Conservation (phyloP, 2,113 vertebrate genomes). For the Monopterus albus region DNA sequence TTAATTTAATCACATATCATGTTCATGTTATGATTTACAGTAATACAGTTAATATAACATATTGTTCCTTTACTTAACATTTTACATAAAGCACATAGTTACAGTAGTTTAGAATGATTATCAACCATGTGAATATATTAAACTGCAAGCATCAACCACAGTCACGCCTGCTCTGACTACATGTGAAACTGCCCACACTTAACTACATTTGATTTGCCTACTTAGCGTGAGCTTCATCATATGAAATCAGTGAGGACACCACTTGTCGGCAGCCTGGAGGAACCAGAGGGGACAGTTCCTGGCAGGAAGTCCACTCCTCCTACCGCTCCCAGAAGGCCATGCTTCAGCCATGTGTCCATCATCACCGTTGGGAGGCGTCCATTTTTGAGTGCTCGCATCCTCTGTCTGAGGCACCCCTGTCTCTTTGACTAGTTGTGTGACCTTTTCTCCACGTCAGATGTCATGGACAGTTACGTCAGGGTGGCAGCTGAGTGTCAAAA, state of each 20-base stretch:
- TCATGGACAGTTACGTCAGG: slow-evolving; percentile 75
- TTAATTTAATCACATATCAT: too few species aligned
- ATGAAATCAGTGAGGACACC: slow-evolving; percentile 66
- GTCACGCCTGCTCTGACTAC: slow-evolving; percentile 44
- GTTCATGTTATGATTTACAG: too few species aligned
- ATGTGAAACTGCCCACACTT: slow-evolving; percentile 54
- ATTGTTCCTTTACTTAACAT: too few species aligned
- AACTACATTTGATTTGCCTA: slow-evolving; percentile 66
- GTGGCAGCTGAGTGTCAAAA: slow-evolving; percentile 73
- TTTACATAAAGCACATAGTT: background rate
- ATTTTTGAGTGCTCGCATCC: slow-evolving; percentile 68
- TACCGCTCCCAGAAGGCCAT: slow-evolving; percentile 82
- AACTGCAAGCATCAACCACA: slow-evolving; percentile 8
- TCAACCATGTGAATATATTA: background rate
- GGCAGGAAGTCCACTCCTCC: slow-evolving; percentile 76
- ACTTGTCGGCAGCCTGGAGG: slow-evolving; percentile 60
- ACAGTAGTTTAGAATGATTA: too few species aligned
- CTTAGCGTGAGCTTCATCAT: slow-evolving; percentile 72
- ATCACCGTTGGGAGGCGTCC: slow-evolving; percentile 76
- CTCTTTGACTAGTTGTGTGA: slow-evolving; percentile 76
- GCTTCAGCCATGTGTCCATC: slow-evolving; percentile 79
- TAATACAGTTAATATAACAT: too few species aligned
- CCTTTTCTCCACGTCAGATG: slow-evolving; percentile 82
- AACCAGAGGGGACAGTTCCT: slow-evolving; percentile 80
- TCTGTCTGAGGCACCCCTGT: slow-evolving; percentile 73